phyloP scores from a whole-genome alignment of 2,113 vertebrate species.

The Chroicocephalus ridibundus region DNA sequence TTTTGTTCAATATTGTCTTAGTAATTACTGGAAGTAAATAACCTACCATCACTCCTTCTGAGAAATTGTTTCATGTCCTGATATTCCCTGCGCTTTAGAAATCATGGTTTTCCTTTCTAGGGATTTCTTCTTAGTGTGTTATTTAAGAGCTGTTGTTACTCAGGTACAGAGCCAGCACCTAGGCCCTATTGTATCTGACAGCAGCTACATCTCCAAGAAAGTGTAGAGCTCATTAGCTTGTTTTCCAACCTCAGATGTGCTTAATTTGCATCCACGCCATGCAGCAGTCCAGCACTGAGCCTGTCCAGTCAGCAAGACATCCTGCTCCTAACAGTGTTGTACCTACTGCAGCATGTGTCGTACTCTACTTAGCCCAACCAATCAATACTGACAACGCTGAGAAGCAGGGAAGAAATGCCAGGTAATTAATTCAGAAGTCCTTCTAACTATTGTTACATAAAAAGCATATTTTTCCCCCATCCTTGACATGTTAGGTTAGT shows the following conservation, averaged over 20 bases:
- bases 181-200: neutral
- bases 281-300: neutral
- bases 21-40: neutral
- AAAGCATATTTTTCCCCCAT: neutral
- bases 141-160: neutral
- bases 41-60: neutral
- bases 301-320: neutral
- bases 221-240: neutral
- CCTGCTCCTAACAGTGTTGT: neutral
- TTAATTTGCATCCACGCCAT: neutral
- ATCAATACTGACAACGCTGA: neutral
- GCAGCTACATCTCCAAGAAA: neutral
- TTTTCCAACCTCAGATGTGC: neutral
- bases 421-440: neutral
- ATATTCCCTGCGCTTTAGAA: neutral
- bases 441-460: neutral
- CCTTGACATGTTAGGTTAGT: neutral
- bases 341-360: neutral
- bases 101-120: neutral
- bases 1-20: neutral
- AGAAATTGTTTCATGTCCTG: neutral
- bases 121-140: neutral
- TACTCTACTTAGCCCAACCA: neutral
- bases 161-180: neutral
- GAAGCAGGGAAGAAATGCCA: neutral